These are phyloP conservation scores for Anastatus disparis DNA, from an alignment of 1,140 invertebrate genomes.

Conservation along the genomic window DNA sequence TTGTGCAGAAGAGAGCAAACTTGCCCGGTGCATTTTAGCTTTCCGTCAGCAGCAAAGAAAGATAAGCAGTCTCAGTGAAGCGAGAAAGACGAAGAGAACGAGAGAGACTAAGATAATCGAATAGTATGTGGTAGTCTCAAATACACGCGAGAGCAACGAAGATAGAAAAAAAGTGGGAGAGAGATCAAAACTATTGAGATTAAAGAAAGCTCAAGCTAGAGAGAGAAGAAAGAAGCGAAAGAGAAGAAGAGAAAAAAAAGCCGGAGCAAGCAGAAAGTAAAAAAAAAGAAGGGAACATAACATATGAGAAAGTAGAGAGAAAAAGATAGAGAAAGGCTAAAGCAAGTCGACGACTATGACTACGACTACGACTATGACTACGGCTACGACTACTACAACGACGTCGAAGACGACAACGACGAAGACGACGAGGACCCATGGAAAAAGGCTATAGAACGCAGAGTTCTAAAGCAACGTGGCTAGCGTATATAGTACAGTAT, in stretches of 20 bases:
- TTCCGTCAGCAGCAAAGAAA: background rate
- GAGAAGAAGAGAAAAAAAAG: slow-evolving; percentile 10
- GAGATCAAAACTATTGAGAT: background rate
- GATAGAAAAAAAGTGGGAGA: background rate
- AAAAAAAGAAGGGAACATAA: background rate
- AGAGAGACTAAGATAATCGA: slow-evolving; percentile 37
- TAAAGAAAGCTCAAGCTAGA: slow-evolving; percentile 22
- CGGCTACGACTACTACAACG: no score
- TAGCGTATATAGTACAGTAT: slow-evolving; percentile 38
- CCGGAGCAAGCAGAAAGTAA: slow-evolving; percentile 17
- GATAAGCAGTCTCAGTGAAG: slow-evolving; percentile 38
- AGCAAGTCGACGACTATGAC: background rate
- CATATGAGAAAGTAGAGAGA: background rate
- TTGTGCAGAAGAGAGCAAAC: slow-evolving; percentile 18
- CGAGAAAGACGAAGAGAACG: slow-evolving; percentile 39
- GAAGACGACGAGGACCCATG: slow-evolving; percentile 1
- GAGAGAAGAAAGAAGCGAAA: slow-evolving; percentile 5
- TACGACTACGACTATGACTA: no score
- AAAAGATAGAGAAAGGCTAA: background rate
- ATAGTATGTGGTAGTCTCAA: no score
- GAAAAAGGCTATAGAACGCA: slow-evolving; percentile 12
- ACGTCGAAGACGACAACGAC: no score
- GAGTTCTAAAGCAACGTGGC: slow-evolving; percentile 42
- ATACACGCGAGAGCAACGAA: slow-evolving; percentile 35
- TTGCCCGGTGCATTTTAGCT: slow-evolving; percentile 26